phyloP scores from a whole-genome alignment of 2,113 vertebrate genomes.

The Cryptomyrus ogoouensis region DNA sequence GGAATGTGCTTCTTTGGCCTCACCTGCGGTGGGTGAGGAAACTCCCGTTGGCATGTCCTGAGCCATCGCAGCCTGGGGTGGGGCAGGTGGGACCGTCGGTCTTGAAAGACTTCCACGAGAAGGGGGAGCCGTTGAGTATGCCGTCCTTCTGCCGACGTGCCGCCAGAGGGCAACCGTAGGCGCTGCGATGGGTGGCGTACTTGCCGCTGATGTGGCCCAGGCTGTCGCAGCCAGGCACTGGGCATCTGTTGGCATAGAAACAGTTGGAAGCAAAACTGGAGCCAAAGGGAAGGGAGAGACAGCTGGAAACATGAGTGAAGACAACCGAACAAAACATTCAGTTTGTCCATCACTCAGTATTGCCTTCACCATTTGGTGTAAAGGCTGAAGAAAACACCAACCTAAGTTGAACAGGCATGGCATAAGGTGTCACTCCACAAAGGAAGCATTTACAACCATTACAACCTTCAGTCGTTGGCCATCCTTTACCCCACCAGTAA shows the following conservation, averaged over 20 bases:
- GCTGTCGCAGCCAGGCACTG: conserved; percentile 91
- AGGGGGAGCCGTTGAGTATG: conserved; percentile 79
- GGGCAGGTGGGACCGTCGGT: conserved; percentile 88
- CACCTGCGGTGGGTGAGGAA: conserved; percentile 98
- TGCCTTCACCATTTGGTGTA: not conserved
- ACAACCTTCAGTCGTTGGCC: not conserved
- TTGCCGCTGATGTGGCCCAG: conserved; percentile 97
- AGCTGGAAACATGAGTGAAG: not conserved
- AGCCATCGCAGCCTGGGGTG: conserved; percentile 89
- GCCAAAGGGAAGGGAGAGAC: not conserved
- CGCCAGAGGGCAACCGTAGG: conserved; percentile 87
- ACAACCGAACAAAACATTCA: not conserved
- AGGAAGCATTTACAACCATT: not conserved
- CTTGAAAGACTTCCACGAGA: conserved; percentile 94
- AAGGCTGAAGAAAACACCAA: not conserved
- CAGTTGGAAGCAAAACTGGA: not conserved
- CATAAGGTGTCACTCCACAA: not conserved
- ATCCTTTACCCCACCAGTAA: not conserved
- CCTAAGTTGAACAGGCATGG: not conserved
- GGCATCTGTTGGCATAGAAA: conserved; percentile 67
- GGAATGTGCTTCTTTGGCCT: not conserved
- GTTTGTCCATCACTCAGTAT: not conserved
- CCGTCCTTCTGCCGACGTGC: conserved; percentile 93
- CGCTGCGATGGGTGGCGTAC: conserved; percentile 93
- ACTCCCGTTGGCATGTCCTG: conserved; percentile 90